Conservation (phyloP, 2,888 invertebrate genomes). For the Polyommatus iphigenia region DNA sequence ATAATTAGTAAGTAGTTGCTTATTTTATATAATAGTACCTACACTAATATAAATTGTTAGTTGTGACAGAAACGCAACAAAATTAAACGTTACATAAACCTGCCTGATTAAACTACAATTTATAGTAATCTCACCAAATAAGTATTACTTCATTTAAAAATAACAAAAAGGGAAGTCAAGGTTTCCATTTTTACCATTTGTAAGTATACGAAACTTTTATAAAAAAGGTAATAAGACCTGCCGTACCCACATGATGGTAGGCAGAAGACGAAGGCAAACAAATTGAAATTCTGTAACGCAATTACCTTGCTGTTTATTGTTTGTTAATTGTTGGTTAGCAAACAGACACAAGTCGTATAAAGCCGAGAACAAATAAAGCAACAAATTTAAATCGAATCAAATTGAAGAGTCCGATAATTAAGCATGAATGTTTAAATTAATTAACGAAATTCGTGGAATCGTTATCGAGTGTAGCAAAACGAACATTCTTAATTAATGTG, state of each 20-base stretch:
- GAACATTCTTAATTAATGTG: conserved; percentile 70
- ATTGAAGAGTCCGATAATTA: conserved; percentile 77
- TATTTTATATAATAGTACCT: too few relatives aligned
- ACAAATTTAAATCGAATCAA: conserved; percentile 71
- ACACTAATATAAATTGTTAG: too few relatives aligned
- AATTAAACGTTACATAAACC: too few relatives aligned
- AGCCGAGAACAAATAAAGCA: conserved; percentile 59
- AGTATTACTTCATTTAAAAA: too few relatives aligned
- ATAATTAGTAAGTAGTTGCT: too few relatives aligned
- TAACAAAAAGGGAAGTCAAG: too few relatives aligned
- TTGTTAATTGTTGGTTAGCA: conserved; percentile 18
- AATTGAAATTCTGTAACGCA: neutral
- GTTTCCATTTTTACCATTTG: too few relatives aligned
- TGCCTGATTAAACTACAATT: too few relatives aligned
- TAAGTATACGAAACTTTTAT: too few relatives aligned
- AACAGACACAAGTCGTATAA: conserved; percentile 17
- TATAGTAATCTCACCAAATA: too few relatives aligned
- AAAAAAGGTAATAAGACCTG: neutral
- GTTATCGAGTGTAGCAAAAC: conserved; percentile 53
- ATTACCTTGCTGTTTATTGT: conserved; percentile 9
- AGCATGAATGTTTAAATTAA: conserved; percentile 77
- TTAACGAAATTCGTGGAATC: conserved; percentile 69
- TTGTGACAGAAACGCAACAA: too few relatives aligned
- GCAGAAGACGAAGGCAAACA: neutral
- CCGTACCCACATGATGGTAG: neutral